Conservation (phyloP, 2,113 vertebrate genomes). For the Ia io region DNA sequence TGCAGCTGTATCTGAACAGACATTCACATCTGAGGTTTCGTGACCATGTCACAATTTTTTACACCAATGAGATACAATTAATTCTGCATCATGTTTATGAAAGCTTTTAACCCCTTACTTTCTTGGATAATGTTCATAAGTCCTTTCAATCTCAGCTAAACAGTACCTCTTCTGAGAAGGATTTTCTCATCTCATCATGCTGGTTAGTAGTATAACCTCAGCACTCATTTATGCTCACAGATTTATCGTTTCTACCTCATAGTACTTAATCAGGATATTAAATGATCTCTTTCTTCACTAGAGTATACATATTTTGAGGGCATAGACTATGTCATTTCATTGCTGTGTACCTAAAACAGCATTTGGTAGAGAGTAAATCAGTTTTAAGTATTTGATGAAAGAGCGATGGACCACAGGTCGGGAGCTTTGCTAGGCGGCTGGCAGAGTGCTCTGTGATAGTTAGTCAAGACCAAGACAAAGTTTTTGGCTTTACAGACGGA, state of each 20-base stretch:
- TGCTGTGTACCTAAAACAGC: background rate
- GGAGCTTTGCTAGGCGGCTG: background rate
- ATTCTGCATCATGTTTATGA: background rate
- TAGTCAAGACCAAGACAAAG: background rate
- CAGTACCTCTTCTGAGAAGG: background rate
- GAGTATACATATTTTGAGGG: background rate
- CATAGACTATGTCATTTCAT: background rate
- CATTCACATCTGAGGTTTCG: background rate
- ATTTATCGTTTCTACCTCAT: background rate
- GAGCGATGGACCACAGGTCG: background rate
- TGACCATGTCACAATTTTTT: background rate
- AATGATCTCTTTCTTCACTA: background rate
- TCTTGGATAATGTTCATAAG: background rate
- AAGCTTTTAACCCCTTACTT: background rate
- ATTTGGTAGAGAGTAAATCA: background rate
- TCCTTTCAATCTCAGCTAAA: background rate
- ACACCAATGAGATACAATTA: background rate
- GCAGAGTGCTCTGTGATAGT: background rate
- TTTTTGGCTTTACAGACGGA: background rate
- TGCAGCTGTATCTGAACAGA: background rate
- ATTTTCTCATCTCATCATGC: background rate
- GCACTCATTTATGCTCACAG: background rate
- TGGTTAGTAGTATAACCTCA: background rate
- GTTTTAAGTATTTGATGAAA: slow-evolving; percentile 24
- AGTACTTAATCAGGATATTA: background rate